These are phyloP conservation scores for Acrobasis suavella DNA, from an alignment of 2,888 invertebrate species.

Conservation along the genomic window DNA sequence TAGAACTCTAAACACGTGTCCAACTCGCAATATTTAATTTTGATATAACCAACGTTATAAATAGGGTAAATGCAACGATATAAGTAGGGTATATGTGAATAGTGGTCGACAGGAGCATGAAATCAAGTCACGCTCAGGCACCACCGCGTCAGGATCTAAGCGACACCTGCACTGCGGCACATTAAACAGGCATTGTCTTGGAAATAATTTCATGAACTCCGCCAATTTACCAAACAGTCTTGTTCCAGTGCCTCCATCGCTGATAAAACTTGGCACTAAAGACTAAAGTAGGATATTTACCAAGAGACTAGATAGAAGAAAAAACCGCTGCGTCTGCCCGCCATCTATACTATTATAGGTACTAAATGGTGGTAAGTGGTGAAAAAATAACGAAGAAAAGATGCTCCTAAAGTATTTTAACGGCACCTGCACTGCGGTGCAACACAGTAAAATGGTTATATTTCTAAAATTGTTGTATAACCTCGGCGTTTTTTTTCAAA, in stretches of 20 bases:
- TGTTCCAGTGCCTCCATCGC: not conserved
- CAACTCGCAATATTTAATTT: too few species aligned
- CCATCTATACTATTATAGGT: too few species aligned
- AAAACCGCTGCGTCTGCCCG: too few species aligned
- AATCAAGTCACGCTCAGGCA: constrained; percentile 4
- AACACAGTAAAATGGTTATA: constrained; percentile 9
- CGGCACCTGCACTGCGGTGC: constrained; percentile 21
- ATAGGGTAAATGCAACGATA: too few species aligned
- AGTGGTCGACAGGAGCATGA: not conserved
- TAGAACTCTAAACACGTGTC: too few species aligned
- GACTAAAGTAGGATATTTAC: too few species aligned
- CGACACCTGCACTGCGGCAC: constrained; percentile 24
- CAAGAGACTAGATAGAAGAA: too few species aligned
- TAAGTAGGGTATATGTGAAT: too few species aligned
- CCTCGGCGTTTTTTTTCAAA: constrained; percentile 18
- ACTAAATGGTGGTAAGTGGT: too few species aligned
- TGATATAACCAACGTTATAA: too few species aligned
- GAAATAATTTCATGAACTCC: constrained; percentile 1
- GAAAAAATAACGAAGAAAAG: too few species aligned
- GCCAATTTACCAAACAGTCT: constrained; percentile 14
- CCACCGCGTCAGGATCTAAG: not conserved
- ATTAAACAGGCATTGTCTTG: constrained; percentile 10
- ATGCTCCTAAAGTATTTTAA: not conserved
- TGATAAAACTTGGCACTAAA: too few species aligned
- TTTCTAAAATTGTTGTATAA: constrained; percentile 1